Conservation (phyloP, 2,888 invertebrate genomes). For the Cataglyphis cursor region DNA sequence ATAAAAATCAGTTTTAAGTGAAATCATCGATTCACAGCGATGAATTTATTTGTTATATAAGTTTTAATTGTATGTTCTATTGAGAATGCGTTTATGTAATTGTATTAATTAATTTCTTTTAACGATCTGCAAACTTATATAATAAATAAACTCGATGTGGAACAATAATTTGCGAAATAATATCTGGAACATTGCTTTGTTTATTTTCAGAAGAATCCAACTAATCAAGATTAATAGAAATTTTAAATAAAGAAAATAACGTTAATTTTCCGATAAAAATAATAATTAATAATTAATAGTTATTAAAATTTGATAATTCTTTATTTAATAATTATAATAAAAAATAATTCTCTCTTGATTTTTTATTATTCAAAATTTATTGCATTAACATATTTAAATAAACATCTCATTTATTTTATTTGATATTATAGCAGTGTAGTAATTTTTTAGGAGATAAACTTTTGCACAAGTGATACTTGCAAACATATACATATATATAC, state of each 20-base stretch:
- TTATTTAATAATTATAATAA: neutral
- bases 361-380: neutral
- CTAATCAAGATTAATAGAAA: neutral
- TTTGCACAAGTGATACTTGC: neutral
- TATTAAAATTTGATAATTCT: neutral
- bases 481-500: constrained; percentile 10
- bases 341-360: neutral
- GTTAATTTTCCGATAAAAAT: neutral
- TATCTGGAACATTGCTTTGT: neutral
- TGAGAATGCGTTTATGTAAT: constrained; percentile 2
- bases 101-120: constrained; percentile 11
- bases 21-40: neutral
- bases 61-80: constrained; percentile 1
- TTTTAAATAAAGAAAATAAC: neutral
- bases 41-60: constrained; percentile 7
- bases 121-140: neutral
- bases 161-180: neutral
- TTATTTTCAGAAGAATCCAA: neutral
- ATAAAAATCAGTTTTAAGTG: constrained; percentile 5
- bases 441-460: neutral
- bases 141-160: neutral
- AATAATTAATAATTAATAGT: neutral
- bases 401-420: neutral
- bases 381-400: neutral
- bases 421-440: neutral